Percentiles rank a stretch among this genome's conserved stretches.
These are phyloP conservation scores for Euphonia xanthogaster DNA, from an alignment of 2,797 vertebrate species.

Conservation along the genomic window DNA sequence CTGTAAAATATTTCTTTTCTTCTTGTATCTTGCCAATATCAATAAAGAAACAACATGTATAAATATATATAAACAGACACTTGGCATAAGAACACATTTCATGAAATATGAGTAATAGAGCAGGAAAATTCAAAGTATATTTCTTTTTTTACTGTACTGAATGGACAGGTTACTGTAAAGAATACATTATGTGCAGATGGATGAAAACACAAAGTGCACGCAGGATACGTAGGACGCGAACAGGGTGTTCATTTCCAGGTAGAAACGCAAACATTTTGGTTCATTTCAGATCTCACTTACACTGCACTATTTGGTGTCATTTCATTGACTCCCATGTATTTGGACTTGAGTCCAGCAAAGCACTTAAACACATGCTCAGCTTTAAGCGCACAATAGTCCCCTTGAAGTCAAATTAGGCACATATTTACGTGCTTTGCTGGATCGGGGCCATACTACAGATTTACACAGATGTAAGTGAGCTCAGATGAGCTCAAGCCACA, in stretches of 20 bases:
- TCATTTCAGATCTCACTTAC: conserved; percentile 63
- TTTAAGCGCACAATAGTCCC: conserved; percentile 62
- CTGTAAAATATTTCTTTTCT: conserved; percentile 53
- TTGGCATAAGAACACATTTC: conserved; percentile 56
- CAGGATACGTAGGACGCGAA: conserved; percentile 18
- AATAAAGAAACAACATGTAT: conserved; percentile 68
- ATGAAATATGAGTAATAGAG: conserved; percentile 67
- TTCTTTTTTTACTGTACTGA: conserved; percentile 63
- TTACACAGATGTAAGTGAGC: conserved; percentile 71
- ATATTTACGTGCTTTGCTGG: conserved; percentile 67
- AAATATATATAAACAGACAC: conserved; percentile 69
- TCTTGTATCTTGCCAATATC: conserved; percentile 61
- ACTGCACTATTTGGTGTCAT: conserved; percentile 31
- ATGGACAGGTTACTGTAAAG: conserved; percentile 48
- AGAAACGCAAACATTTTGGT: conserved; percentile 59
- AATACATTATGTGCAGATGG: conserved; percentile 28
- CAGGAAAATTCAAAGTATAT: conserved; percentile 69
- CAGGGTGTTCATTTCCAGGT: conserved; percentile 38
- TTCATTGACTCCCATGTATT: conserved; percentile 60
- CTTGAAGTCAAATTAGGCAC: conserved; percentile 70
- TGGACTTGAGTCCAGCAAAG: conserved; percentile 62
- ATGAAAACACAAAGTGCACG: neutral
- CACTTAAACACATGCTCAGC: conserved; percentile 64
- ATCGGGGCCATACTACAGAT: conserved; percentile 63
- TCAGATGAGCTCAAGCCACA: conserved; percentile 71